A percentile compares a stretch with the other conserved stretches of the same genome.
Evolutionary conservation across 1,140 invertebrate species (phyloP).

Genomic region (Monochamus saltuarius): DNA sequence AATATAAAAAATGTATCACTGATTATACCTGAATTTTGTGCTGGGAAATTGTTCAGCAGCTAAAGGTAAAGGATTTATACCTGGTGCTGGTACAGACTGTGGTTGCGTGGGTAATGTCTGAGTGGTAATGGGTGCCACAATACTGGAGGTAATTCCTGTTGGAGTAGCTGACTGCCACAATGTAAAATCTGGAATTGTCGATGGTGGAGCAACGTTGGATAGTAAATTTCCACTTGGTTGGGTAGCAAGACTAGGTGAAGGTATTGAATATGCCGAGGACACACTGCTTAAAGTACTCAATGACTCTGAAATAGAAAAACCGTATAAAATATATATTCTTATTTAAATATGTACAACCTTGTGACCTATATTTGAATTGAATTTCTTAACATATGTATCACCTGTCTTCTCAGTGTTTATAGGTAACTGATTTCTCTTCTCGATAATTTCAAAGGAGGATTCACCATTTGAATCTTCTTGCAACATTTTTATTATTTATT

Average conservation of each 20-base stretch:
- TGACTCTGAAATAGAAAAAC: conserved; percentile 11
- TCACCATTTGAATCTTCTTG: conserved; percentile 54
- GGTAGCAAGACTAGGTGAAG: conserved; percentile 38
- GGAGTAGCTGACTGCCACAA: conserved; percentile 43
- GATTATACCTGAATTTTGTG: conserved; percentile 44
- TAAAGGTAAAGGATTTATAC: conserved; percentile 22
- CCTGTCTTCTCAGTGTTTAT: conserved; percentile 35
- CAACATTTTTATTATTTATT: conserved; percentile 41
- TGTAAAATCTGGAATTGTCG: conserved; percentile 59
- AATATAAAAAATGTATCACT: conserved; percentile 10
- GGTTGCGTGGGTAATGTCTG: conserved; percentile 11
- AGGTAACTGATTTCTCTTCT: conserved; percentile 46
- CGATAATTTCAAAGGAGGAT: conserved; percentile 55
- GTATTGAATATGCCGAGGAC: conserved; percentile 44
- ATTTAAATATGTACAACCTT: no score
- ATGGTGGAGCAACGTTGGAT: conserved; percentile 60
- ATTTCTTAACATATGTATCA: conserved; percentile 18
- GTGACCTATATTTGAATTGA: not conserved
- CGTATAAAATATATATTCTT: not conserved
- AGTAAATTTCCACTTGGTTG: conserved; percentile 55
- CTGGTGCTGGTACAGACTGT: conserved; percentile 7
- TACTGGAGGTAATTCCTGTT: conserved; percentile 12
- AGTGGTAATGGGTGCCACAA: conserved; percentile 2
- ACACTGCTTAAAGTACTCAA: conserved; percentile 36
- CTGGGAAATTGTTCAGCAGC: conserved; percentile 39